These are phyloP conservation scores for Myanophis thanlyinensis DNA, from an alignment of 2,113 vertebrate genomes.

Conservation along the genomic window DNA sequence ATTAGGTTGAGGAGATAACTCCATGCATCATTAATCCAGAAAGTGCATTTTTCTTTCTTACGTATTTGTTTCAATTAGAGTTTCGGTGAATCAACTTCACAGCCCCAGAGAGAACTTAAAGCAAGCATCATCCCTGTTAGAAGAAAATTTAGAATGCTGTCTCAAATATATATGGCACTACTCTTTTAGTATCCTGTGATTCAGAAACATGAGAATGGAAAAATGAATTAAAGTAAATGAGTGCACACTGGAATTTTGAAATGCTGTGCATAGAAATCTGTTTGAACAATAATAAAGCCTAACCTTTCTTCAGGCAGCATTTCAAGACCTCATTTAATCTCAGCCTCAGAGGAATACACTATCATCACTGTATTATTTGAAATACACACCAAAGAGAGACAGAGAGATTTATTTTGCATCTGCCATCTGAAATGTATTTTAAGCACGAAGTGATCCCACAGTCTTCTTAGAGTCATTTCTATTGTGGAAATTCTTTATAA, in stretches of 20 bases:
- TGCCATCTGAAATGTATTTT: slow-evolving; percentile 46
- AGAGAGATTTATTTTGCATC: slow-evolving; percentile 26
- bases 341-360: slow-evolving; percentile 46
- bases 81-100: slow-evolving; percentile 36
- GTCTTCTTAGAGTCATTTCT: slow-evolving; percentile 15
- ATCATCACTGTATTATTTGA: slow-evolving; percentile 60
- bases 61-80: slow-evolving; percentile 51
- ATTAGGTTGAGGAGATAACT: slow-evolving; percentile 22
- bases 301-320: slow-evolving; percentile 49
- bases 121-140: slow-evolving; percentile 27
- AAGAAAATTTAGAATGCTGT: slow-evolving; percentile 40
- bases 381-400: slow-evolving; percentile 45
- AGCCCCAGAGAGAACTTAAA: slow-evolving; percentile 31
- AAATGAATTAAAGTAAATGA: slow-evolving; percentile 45
- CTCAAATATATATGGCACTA: slow-evolving; percentile 34
- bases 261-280: slow-evolving; percentile 54
- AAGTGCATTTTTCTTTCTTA: slow-evolving; percentile 8
- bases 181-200: slow-evolving; percentile 52
- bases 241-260: slow-evolving; percentile 31
- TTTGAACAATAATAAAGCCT: slow-evolving; percentile 43
- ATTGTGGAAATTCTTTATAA: slow-evolving; percentile 8
- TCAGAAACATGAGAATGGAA: slow-evolving; percentile 50
- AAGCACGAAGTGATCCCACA: slow-evolving; percentile 38
- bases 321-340: slow-evolving; percentile 47
- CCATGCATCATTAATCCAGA: slow-evolving; percentile 4